Percentiles rank a stretch among this genome's conserved stretches.
These are phyloP conservation scores for Synanceia verrucosa DNA, from an alignment of 2,797 vertebrate genomes.

Conservation along the genomic window DNA sequence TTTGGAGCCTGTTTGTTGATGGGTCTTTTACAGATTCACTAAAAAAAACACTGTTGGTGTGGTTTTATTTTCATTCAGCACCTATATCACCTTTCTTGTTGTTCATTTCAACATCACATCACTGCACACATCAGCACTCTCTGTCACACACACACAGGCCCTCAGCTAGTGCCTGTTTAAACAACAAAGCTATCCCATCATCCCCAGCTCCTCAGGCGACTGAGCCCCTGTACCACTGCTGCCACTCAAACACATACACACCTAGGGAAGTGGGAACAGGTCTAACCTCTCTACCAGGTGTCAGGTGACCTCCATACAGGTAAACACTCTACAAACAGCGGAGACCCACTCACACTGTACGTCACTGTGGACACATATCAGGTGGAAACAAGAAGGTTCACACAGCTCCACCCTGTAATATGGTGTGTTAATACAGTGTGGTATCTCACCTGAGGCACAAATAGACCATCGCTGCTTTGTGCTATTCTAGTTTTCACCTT, in stretches of 20 bases:
- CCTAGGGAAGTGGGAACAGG: slow-evolving; percentile 41
- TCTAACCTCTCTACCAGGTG: slow-evolving; percentile 45
- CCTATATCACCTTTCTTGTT: slow-evolving; percentile 17
- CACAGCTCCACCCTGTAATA: slow-evolving; percentile 20
- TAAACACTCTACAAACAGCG: slow-evolving; percentile 7
- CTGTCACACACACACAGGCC: slow-evolving; percentile 2
- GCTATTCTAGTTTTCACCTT: neutral
- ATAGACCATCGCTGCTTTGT: neutral
- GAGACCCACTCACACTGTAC: neutral
- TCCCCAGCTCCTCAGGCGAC: slow-evolving; percentile 9
- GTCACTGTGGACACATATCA: slow-evolving; percentile 28
- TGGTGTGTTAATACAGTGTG: neutral
- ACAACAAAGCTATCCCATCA: slow-evolving; percentile 43
- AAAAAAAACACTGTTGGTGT: too few species aligned
- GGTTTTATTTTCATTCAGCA: neutral
- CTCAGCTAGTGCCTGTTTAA: slow-evolving; percentile 37
- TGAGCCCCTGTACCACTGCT: neutral
- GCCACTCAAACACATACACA: slow-evolving; percentile 20
- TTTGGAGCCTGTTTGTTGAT: neutral
- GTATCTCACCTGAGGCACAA: slow-evolving; percentile 12
- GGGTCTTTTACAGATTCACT: neutral
- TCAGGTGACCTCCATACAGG: slow-evolving; percentile 35
- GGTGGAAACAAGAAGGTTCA: slow-evolving; percentile 21
- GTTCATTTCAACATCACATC: slow-evolving; percentile 31
- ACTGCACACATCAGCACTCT: neutral